Evolutionary conservation across 2,797 vertebrate species (phyloP), one percentile per base, ranked within the genome.

Genomic region (Tympanoctomys barrerae): DNA sequence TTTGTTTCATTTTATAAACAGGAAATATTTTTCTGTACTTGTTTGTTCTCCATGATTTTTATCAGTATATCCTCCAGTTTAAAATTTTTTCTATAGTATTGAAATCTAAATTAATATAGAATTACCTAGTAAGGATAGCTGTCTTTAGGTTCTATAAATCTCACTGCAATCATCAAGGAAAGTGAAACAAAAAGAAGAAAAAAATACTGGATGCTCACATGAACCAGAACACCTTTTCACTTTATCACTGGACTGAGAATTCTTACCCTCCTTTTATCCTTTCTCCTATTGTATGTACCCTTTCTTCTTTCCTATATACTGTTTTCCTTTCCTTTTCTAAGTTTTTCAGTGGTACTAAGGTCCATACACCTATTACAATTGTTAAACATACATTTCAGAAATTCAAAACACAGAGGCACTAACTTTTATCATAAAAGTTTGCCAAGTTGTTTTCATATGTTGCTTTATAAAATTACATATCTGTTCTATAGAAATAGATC

Each of bases 81-180:
- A 8, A 54, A 59, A 49, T 2, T 83, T 89, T 83, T 89, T 91
- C 85, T 64, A 66, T 75, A 94, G 71, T 78, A 49, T 84, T 93
- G 4, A 73, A 82, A 77, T 68, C 83, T 88, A 70, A 22, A 36
- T 87, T 91, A 68, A 28, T 79, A 26, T 24, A 86, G 42, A 93
- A 81, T 4, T 3, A 39, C 9, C 46, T 93, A 90, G 9, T 33
- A 87, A 89, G 24, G 42, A 86, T 59, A 49, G 36, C 36, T 36
- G 54, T 81, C 26, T 75, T 24, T 8, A 49, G 52, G 16, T 52
- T 33, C 4, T 39, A 61, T 73, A 1, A 77, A 86, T 49, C 61
- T 87, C 11, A 14, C 6, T 68, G 66, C 16, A 49, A 36, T 86
- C 4, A 13, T 52, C 19, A 21, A 71, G 8, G 10, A 3, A 96